phyloP scores from a whole-genome alignment of 2,113 vertebrate species.

The Cyanoliseus patagonus region DNA sequence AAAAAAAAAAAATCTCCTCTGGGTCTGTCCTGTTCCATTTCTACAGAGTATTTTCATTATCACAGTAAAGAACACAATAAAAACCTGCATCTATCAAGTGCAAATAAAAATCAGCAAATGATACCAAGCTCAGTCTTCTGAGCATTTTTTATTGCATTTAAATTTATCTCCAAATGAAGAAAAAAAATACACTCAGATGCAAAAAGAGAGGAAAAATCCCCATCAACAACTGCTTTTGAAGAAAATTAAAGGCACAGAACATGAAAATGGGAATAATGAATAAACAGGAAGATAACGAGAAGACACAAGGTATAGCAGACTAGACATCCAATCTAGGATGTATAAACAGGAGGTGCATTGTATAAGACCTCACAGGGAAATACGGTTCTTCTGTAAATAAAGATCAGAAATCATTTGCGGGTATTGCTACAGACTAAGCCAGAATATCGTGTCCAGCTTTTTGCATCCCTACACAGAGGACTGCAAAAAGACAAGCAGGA shows the following conservation, averaged over 20 bases:
- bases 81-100: not conserved
- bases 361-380: not conserved
- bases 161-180: not conserved
- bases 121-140: not conserved
- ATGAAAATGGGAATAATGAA: not conserved
- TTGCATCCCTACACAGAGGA: not conserved
- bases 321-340: not conserved
- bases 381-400: not conserved
- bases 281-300: not conserved
- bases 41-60: not conserved
- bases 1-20: not conserved
- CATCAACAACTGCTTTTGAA: not conserved
- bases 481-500: not conserved
- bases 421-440: not conserved
- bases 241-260: not conserved
- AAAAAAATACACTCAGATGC: not conserved
- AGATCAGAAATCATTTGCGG: not conserved
- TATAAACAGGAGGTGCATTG: not conserved
- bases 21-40: not conserved
- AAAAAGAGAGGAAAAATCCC: not conserved
- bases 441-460: not conserved
- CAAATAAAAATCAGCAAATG: not conserved
- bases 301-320: not conserved
- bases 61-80: not conserved
- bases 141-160: not conserved